Evolutionary conservation across 2,888 invertebrate genomes (phyloP).

Genomic region (Tubulanus polymorphus): DNA sequence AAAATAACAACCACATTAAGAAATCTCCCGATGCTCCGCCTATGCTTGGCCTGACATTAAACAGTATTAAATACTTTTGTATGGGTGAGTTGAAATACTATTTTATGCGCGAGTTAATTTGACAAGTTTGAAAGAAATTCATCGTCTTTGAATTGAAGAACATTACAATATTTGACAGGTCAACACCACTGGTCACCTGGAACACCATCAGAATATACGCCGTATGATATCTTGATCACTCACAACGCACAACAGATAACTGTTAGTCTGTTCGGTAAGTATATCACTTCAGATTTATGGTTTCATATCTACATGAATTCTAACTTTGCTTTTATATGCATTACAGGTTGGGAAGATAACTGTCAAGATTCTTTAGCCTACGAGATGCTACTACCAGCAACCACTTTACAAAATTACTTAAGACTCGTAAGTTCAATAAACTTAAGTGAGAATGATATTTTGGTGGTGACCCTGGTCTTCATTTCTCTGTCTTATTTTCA

Average conservation of each 20-base stretch:
- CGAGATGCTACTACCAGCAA: conserved; percentile 42
- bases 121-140: no score
- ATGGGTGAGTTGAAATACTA: conserved; percentile 31
- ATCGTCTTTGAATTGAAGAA: neutral
- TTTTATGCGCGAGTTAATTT: no score
- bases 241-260: conserved; percentile 24
- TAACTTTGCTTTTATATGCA: no score
- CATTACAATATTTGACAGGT: conserved; percentile 19
- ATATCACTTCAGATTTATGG: neutral
- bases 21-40: neutral
- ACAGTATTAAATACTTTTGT: conserved; percentile 30
- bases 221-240: conserved; percentile 33
- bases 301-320: neutral
- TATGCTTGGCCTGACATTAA: conserved; percentile 32
- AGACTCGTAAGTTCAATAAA: conserved; percentile 36
- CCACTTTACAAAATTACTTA: conserved; percentile 42
- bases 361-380: conserved; percentile 38
- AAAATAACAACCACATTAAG: neutral
- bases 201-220: conserved; percentile 26
- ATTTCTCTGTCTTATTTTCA: neutral
- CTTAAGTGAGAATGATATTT: neutral
- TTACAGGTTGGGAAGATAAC: conserved; percentile 24
- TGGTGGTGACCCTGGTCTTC: conserved; percentile 5
- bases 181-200: conserved; percentile 32
- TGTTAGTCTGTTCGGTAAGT: conserved; percentile 30